Conservation (phyloP, 92 coral and sea anemone species). For the Palythoa caribaeorum region DNA sequence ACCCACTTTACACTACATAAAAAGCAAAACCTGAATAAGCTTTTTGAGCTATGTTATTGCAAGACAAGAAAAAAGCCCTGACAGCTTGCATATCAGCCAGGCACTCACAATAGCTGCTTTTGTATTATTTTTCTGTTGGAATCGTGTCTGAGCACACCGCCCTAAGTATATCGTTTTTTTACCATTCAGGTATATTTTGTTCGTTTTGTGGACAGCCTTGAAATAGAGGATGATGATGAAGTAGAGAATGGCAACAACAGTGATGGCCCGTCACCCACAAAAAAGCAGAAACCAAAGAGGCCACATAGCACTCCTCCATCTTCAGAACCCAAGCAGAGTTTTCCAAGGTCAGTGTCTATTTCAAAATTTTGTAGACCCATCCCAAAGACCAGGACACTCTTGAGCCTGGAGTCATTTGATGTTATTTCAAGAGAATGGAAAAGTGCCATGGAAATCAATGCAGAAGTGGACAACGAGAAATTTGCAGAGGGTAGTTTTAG, state of each 20-base stretch:
- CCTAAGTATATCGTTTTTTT: neutral
- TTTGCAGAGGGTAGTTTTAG: constrained; percentile 41
- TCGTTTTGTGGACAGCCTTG: constrained; percentile 34
- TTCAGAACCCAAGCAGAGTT: constrained; percentile 20
- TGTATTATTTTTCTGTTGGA: neutral
- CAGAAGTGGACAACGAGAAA: constrained; percentile 32
- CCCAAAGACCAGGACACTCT: constrained; percentile 31
- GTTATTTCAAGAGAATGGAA: constrained; percentile 41
- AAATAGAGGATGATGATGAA: constrained; percentile 25
- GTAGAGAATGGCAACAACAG: neutral
- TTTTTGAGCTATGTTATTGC: neutral
- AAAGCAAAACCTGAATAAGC: neutral
- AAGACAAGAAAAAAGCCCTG: neutral
- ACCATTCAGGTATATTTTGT: constrained; percentile 35
- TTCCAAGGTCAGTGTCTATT: constrained; percentile 45
- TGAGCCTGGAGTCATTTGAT: constrained; percentile 50
- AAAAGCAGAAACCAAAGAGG: neutral
- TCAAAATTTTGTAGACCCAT: constrained; percentile 38
- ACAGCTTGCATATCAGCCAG: neutral
- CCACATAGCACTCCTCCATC: neutral
- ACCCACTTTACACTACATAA: neutral
- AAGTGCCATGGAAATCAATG: constrained; percentile 33
- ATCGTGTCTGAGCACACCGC: neutral
- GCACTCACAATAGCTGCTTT: neutral
- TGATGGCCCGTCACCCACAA: neutral